These are phyloP conservation scores for Piprites chloris DNA, from an alignment of 2,113 vertebrate genomes.

Conservation along the genomic window DNA sequence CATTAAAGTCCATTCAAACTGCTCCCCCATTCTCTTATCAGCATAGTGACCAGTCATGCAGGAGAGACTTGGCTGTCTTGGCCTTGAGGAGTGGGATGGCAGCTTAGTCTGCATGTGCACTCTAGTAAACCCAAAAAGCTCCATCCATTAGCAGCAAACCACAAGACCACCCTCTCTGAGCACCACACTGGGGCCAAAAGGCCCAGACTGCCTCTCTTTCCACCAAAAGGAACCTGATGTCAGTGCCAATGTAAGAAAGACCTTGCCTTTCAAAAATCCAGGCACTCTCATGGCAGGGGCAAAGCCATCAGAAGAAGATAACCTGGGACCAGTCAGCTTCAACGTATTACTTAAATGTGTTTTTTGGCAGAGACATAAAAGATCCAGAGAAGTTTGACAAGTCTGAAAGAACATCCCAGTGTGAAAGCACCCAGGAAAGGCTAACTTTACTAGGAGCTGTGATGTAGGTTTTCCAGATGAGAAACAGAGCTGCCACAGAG, in stretches of 20 bases:
- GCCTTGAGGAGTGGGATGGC: background rate
- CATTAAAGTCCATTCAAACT: background rate
- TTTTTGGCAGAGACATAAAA: background rate
- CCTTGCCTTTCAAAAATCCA: background rate
- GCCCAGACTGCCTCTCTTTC: background rate
- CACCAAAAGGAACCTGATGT: background rate
- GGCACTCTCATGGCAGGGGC: background rate
- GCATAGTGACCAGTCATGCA: background rate
- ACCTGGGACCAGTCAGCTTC: background rate
- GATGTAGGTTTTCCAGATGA: background rate
- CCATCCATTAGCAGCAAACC: background rate
- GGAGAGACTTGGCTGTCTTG: background rate
- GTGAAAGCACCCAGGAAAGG: background rate
- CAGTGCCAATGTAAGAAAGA: background rate
- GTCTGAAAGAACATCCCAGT: background rate
- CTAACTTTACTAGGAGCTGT: background rate
- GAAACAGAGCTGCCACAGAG: background rate
- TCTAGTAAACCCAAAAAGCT: background rate
- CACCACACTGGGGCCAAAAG: background rate
- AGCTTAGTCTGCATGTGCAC: rapidly evolving
- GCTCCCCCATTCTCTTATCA: background rate
- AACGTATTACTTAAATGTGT: background rate
- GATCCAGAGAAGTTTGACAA: background rate
- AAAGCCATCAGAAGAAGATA: background rate
- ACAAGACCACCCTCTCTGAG: background rate